A percentile compares a stretch with the other conserved stretches of the same genome.
phyloP scores from a whole-genome alignment of 2,888 invertebrate species.

The Andrena camellia region DNA sequence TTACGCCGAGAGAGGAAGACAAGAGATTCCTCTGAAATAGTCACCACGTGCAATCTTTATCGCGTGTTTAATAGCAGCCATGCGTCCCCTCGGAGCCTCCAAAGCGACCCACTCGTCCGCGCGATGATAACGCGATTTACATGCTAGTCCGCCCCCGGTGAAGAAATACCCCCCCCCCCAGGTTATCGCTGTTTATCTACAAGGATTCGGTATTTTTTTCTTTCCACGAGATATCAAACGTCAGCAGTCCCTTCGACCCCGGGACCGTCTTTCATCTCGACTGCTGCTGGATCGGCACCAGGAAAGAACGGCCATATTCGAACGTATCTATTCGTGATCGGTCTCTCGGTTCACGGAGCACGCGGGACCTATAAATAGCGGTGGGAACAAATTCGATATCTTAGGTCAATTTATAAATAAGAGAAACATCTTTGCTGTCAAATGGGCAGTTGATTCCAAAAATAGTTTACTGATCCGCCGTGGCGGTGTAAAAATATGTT shows the following conservation, averaged over 20 bases:
- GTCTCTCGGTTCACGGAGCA: not conserved
- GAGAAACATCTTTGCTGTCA: too few species aligned
- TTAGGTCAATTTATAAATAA: too few species aligned
- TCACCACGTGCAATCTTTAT: conserved; percentile 43
- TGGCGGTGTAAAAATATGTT: too few species aligned
- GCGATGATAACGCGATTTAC: conserved; percentile 64
- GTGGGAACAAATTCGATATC: too few species aligned
- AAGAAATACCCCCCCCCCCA: conserved; percentile 2
- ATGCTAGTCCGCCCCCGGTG: conserved; percentile 43
- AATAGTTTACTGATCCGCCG: too few species aligned
- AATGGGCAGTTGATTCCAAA: too few species aligned
- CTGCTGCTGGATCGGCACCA: not conserved
- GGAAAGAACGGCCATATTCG: not conserved
- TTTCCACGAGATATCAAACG: conserved; percentile 17
- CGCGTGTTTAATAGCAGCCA: conserved; percentile 39
- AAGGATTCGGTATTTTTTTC: conserved; percentile 15
- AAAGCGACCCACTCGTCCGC: conserved; percentile 33
- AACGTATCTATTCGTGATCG: conserved; percentile 2
- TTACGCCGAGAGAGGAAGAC: too few species aligned
- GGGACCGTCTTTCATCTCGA: not conserved
- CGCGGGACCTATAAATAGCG: too few species aligned
- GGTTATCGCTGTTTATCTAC: conserved; percentile 32
- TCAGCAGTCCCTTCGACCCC: not conserved
- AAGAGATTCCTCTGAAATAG: too few species aligned
- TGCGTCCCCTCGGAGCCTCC: conserved; percentile 23